Percentiles rank a stretch among this genome's conserved stretches.
phyloP scores from a whole-genome alignment of 2,888 invertebrate genomes.

The Adelphocoris suturalis region DNA sequence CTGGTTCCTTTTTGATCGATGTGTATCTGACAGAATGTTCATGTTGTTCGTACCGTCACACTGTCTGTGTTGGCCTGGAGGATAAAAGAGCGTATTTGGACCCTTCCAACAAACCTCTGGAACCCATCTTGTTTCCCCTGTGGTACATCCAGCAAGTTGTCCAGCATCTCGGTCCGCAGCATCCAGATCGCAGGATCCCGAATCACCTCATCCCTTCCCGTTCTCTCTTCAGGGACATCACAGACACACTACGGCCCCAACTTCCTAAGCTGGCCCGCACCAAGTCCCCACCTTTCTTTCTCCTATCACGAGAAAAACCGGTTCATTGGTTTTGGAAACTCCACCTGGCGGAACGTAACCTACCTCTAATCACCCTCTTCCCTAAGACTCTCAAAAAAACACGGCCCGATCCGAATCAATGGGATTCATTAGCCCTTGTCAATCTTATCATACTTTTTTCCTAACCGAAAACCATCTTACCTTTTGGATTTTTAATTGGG shows the following conservation, averaged over 20 bases:
- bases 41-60: no score
- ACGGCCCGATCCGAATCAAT: conserved; percentile 55
- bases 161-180: not conserved
- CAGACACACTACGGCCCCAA: not conserved
- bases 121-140: not conserved
- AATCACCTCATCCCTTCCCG: not conserved
- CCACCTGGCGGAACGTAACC: conserved; percentile 49
- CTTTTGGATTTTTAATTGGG: conserved; percentile 64
- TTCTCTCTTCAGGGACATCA: conserved; percentile 22
- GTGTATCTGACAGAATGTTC: no score
- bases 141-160: not conserved
- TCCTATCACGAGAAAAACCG: conserved; percentile 38
- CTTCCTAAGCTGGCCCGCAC: not conserved
- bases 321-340: conserved; percentile 56
- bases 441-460: conserved; percentile 36
- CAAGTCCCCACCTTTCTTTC: conserved; percentile 37
- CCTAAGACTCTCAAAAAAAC: not conserved
- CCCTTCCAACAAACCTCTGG: not conserved
- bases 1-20: no score
- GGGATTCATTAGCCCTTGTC: conserved; percentile 65
- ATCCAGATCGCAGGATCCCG: not conserved
- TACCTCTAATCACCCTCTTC: conserved; percentile 36
- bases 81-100: no score
- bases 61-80: no score
- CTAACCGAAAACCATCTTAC: not conserved